Base-by-base conservation (phyloP, 2,888 invertebrate genomes). In the Melieria crassipennis region DNA sequence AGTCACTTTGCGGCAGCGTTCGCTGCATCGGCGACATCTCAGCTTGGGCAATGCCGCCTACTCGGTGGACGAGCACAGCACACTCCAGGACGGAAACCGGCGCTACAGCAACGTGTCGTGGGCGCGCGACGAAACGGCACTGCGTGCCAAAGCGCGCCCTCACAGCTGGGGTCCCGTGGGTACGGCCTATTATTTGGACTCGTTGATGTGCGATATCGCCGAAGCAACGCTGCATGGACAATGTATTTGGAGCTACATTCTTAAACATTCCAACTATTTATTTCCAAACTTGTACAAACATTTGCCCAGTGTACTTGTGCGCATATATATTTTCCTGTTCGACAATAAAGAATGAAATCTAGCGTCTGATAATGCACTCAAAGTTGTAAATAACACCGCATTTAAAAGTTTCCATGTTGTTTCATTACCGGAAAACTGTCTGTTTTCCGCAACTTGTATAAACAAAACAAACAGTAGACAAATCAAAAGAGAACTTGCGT, bases 141-240 rank as follows among this genome's bases (percentile, higher is more conserved):
- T 80, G 16, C 78, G 76, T 16, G 71, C 76, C 10, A 73, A 80
- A 5, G 74, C 79, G 64, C 83, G 87, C 30, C 84, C 86, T 6
- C 83, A 83, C 65, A 87, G 87, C 75, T 87, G 87, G 87, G 87
- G 86, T 71, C 87, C 86, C 13, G 80, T 85, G 48, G 85, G 85
- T 80, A 86, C 83, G 78, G 80, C 78, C 72, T 82, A 79, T 76
- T 82, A 82, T 76, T 89, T 93, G 75, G 92, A 93, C 78, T 94
- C 95, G 72, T 88, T 94, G 83, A 89, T 93, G 83, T 92, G 93
- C 76, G 91, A 92, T 82, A 92, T 93, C 77, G 93, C 94, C 82
- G 92, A 92, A 78, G 90, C 91, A 70, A 88, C 89, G 82, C 95
- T 95, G 79, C 96, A 96, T 89, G 96, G 96, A 86, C 95, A 94